A percentile compares a stretch with the other conserved stretches of the same genome.
Conservation (phyloP, 1,140 invertebrate genomes). For the Drepana arcuata region DNA sequence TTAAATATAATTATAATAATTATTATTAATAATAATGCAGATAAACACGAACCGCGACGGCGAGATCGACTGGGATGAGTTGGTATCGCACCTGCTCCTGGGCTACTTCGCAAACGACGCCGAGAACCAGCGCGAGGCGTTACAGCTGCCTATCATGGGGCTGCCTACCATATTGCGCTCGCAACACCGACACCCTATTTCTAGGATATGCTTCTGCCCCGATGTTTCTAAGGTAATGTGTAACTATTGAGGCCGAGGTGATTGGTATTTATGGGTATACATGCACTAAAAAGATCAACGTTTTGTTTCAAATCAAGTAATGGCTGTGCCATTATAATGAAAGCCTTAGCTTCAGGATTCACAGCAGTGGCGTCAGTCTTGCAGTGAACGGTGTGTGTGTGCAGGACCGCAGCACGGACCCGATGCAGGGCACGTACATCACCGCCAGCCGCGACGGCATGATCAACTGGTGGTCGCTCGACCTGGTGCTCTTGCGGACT, state of each 20-base stretch:
- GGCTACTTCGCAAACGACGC: constrained; percentile 77
- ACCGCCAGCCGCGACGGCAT: constrained; percentile 79
- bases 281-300: too few relatives aligned
- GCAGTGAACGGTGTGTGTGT: too few relatives aligned
- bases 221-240: constrained; percentile 70
- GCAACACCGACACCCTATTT: constrained; percentile 75
- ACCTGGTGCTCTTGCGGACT: constrained; percentile 74
- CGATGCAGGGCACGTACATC: constrained; percentile 76
- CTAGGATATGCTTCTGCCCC: constrained; percentile 74
- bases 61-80: constrained; percentile 77
- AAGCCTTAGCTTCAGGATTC: too few relatives aligned
- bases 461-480: constrained; percentile 79
- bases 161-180: constrained; percentile 73
- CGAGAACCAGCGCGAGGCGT: constrained; percentile 67
- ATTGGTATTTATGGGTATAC: too few relatives aligned
- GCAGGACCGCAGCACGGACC: constrained; percentile 67
- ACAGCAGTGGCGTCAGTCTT: too few relatives aligned
- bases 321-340: too few relatives aligned
- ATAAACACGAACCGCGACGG: constrained; percentile 72
- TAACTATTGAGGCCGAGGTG: too few relatives aligned
- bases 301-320: too few relatives aligned
- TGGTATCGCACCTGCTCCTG: constrained; percentile 77
- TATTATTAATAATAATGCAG: too few relatives aligned
- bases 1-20: too few relatives aligned
- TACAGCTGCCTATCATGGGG: constrained; percentile 74